Evolutionary conservation across 2,797 vertebrate species (phyloP).

Genomic region (Pipistrellus kuhlii): DNA sequence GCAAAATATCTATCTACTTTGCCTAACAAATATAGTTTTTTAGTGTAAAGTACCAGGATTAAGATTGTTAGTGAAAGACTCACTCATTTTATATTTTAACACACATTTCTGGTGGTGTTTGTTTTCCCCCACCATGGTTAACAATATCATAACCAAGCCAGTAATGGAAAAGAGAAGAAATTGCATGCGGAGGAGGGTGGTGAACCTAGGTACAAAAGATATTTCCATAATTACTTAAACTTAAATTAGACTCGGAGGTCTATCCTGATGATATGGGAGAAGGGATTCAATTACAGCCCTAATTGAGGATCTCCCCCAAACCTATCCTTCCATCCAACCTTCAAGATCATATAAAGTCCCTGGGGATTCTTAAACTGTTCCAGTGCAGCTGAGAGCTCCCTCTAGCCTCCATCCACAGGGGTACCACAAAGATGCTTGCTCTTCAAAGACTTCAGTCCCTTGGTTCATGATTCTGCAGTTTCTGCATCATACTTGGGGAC

Average conservation of each 20-base stretch:
- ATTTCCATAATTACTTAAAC: constrained; percentile 23
- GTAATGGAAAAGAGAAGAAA: not conserved
- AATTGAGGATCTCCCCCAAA: not conserved
- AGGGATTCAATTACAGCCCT: not conserved
- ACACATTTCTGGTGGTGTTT: not conserved
- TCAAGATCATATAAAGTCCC: not conserved
- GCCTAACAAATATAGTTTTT: not conserved
- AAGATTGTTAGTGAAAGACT: not conserved
- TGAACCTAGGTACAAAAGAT: not conserved
- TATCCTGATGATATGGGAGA: not conserved
- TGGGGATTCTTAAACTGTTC: not conserved
- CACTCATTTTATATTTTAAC: not conserved
- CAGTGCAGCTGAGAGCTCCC: not conserved
- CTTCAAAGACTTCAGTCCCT: not conserved
- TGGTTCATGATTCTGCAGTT: not conserved
- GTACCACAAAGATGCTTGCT: not conserved
- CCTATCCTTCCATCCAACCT: not conserved
- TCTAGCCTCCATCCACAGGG: not conserved
- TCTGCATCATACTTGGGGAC: not conserved
- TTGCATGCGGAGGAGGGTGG: no score
- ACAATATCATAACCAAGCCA: not conserved
- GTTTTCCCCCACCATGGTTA: not conserved
- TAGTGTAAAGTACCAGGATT: not conserved
- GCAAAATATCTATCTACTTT: not conserved
- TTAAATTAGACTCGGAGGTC: not conserved